phyloP scores from a whole-genome alignment of 2,888 invertebrate genomes.

The Drosophila formosana region DNA sequence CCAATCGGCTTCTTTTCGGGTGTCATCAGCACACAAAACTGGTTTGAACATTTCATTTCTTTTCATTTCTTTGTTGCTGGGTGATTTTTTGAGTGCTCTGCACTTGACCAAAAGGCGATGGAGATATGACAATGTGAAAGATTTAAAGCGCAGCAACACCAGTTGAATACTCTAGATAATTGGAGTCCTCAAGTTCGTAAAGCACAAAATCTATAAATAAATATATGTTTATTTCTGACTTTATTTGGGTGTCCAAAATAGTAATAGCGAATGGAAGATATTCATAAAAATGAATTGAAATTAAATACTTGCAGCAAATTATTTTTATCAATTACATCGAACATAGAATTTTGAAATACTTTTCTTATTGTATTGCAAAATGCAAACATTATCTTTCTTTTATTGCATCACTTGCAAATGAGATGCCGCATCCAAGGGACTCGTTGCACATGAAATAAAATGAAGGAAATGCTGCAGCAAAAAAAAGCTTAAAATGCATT shows the following conservation, averaged over 20 bases:
- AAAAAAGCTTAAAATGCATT: conserved; percentile 66
- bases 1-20: conserved; percentile 45
- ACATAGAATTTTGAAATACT: too few species aligned
- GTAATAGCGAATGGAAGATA: too few species aligned
- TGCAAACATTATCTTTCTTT: not conserved
- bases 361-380: not conserved
- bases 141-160: conserved; percentile 1
- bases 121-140: conserved; percentile 39
- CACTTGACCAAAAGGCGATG: conserved; percentile 46
- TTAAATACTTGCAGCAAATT: too few species aligned
- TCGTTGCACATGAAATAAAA: conserved; percentile 17
- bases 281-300: too few species aligned
- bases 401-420: conserved; percentile 1
- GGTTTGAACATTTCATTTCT: conserved; percentile 38
- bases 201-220: not conserved
- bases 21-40: conserved; percentile 48
- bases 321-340: too few species aligned
- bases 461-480: conserved; percentile 41
- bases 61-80: conserved; percentile 1
- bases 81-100: conserved; percentile 21
- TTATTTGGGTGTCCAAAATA: too few species aligned
- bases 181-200: not conserved
- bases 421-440: conserved; percentile 18
- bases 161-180: conserved; percentile 25
- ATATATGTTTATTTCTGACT: too few species aligned